Conservation (phyloP, 2,888 invertebrate genomes). For the Meiosimyza platycephala region DNA sequence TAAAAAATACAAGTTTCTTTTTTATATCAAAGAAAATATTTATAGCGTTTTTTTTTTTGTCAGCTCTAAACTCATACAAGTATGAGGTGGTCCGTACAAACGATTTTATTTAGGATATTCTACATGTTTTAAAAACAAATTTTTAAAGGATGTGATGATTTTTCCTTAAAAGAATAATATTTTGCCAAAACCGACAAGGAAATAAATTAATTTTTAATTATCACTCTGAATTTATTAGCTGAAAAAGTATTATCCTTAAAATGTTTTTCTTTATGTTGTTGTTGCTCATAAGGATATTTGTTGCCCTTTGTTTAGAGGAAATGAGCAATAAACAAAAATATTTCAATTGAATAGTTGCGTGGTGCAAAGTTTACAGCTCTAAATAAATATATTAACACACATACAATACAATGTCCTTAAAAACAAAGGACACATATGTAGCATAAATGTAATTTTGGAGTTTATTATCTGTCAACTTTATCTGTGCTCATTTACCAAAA, state of each 20-base stretch:
- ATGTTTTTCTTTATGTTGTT: not conserved
- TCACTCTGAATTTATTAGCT: slow-evolving; percentile 5
- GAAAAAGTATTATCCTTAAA: not conserved
- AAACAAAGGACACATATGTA: not conserved
- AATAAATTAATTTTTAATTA: slow-evolving; percentile 18
- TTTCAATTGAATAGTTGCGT: slow-evolving; percentile 61
- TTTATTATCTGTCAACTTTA: slow-evolving; percentile 35
- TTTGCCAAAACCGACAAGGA: not conserved
- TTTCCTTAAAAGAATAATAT: no score
- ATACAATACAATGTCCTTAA: slow-evolving; percentile 2
- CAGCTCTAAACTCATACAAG: no score
- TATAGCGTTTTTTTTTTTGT: no score
- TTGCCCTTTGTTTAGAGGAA: slow-evolving; percentile 2
- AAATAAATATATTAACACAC: not conserved
- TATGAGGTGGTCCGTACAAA: no score
- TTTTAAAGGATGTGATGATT: no score
- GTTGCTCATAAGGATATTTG: not conserved
- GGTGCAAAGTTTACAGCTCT: slow-evolving; percentile 54
- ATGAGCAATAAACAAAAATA: slow-evolving; percentile 59
- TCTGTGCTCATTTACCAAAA: slow-evolving; percentile 20
- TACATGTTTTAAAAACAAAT: no score
- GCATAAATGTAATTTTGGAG: slow-evolving; percentile 19
- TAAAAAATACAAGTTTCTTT: no score
- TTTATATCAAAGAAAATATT: no score
- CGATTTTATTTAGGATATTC: no score